Percentiles rank a stretch among this genome's conserved stretches.
phyloP scores from a whole-genome alignment of 2,888 invertebrate genomes.

The Phyllotreta cruciferae region DNA sequence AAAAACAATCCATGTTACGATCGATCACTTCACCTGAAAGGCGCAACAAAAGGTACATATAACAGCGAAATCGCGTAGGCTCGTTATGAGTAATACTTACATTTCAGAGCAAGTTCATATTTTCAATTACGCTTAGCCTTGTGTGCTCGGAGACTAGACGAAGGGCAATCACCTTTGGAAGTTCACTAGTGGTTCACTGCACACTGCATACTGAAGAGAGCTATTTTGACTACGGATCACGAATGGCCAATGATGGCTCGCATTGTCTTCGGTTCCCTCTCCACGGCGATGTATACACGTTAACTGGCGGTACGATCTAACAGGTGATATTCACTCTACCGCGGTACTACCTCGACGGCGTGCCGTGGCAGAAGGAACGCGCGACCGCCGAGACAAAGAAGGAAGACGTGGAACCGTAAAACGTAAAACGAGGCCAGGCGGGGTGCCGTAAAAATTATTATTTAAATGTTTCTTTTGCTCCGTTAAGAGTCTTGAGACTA shows the following conservation, averaged over 20 bases:
- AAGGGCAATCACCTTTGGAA: conserved; percentile 52
- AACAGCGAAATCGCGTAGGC: neutral
- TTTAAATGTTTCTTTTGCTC: conserved; percentile 21
- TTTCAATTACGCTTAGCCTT: conserved; percentile 44
- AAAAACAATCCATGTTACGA: conserved; percentile 57
- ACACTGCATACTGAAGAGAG: conserved; percentile 45
- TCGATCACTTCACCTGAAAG: conserved; percentile 10
- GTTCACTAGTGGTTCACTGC: conserved; percentile 48
- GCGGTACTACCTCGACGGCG: conserved; percentile 10
- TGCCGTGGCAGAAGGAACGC: conserved; percentile 8
- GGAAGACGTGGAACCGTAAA: conserved; percentile 12
- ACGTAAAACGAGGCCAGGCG: conserved; percentile 22
- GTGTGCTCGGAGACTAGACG: conserved; percentile 43
- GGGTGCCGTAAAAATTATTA: conserved; percentile 25
- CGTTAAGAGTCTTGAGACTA: conserved; percentile 3
- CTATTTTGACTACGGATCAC: conserved; percentile 41
- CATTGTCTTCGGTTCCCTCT: conserved; percentile 41
- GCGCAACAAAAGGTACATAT: conserved; percentile 9
- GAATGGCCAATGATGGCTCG: conserved; percentile 42
- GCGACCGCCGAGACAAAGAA: conserved; percentile 8
- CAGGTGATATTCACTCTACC: conserved; percentile 33
- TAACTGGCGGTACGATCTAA: conserved; percentile 35
- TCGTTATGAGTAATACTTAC: conserved; percentile 36
- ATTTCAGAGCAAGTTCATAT: conserved; percentile 43
- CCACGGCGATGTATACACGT: conserved; percentile 25